Percentiles rank a stretch among this genome's conserved stretches.
These are phyloP conservation scores for Pipistrellus pygmaeus DNA, from an alignment of 2,797 vertebrate species.

Conservation along the genomic window DNA sequence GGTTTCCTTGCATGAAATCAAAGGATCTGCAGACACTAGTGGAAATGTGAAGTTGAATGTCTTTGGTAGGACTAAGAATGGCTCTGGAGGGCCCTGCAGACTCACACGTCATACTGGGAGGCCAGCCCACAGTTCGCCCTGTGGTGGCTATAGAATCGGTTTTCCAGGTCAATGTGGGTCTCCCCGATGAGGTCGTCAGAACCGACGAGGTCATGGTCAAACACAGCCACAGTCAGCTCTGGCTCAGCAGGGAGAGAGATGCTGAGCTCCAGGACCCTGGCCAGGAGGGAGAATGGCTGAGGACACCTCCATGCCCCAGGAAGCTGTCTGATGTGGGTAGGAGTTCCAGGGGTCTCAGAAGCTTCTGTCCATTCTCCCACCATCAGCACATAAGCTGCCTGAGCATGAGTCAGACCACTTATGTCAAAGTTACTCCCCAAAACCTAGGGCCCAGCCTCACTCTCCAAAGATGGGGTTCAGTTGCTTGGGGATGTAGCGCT, in stretches of 20 bases:
- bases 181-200: slow-evolving; percentile 95
- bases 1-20: neutral
- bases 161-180: slow-evolving; percentile 95
- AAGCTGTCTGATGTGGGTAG: neutral
- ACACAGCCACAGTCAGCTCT: slow-evolving; percentile 91
- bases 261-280: slow-evolving; percentile 94
- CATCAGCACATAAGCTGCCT: neutral
- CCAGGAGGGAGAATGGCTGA: slow-evolving; percentile 4
- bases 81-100: slow-evolving; percentile 57
- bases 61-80: neutral
- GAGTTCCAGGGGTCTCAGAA: neutral
- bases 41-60: neutral
- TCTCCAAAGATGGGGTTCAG: slow-evolving; percentile 97
- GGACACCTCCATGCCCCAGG: neutral
- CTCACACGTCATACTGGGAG: slow-evolving; percentile 93
- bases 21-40: neutral
- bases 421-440: neutral
- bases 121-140: slow-evolving; percentile 93
- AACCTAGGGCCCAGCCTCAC: slow-evolving; percentile 85
- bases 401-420: neutral
- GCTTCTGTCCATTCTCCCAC: neutral
- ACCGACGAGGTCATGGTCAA: slow-evolving; percentile 95
- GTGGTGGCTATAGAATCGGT: slow-evolving; percentile 96
- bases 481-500: slow-evolving; percentile 96
- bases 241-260: slow-evolving; percentile 95